Base-by-base conservation (phyloP, 2,113 vertebrate genomes). In the Psittacara wagleri region DNA sequence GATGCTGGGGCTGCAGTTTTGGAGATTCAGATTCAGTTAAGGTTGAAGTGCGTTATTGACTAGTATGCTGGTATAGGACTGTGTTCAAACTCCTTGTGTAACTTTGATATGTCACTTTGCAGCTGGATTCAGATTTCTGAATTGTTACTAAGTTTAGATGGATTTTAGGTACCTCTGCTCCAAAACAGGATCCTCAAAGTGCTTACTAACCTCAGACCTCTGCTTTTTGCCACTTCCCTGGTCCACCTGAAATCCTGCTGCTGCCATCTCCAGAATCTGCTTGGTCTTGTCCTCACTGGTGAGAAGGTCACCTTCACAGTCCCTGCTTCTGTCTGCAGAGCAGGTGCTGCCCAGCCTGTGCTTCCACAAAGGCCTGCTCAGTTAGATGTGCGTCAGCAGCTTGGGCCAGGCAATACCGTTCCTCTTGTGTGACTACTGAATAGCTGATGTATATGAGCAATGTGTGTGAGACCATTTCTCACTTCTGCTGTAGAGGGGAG, bases 401-500 rank as follows among this genome's bases (percentile, higher is more conserved):
- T 16, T 5, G 4, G 67, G 20, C 46, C 37, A 51, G 52, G 51
- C 62, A 64, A 29, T 49, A 49, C 5, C 31, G 17, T 68, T 78
- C 17, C 57, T 29, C 22, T 25, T 0, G 0, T 17, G 7, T 25
- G 10, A 9, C n/a, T 85, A n/a, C n/a, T 13, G 63, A 28, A 37
- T 4, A 51, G 46, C 76, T 69, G 63, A 15, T n/a, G 31, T 2
- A 2, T 2, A 6, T 5, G 19, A 22, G 33, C 41, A 78, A 55
- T 6, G 39, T 0, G 0, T 5, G 14, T 1, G 3, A 54, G 17
- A 14, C 23, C 16, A 33, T 62, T 41, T 51, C 61, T 70, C 6
- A 0, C 13, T 16, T 28, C n/a, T n/a, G 24, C 27, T n/a, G 29
- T 29, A 66, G 44, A n/a, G 79, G 57, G 24, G 25, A 25, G 2